These are phyloP conservation scores for Phyllostomus discolor DNA, from an alignment of 2,113 vertebrate genomes.

Conservation along the genomic window DNA sequence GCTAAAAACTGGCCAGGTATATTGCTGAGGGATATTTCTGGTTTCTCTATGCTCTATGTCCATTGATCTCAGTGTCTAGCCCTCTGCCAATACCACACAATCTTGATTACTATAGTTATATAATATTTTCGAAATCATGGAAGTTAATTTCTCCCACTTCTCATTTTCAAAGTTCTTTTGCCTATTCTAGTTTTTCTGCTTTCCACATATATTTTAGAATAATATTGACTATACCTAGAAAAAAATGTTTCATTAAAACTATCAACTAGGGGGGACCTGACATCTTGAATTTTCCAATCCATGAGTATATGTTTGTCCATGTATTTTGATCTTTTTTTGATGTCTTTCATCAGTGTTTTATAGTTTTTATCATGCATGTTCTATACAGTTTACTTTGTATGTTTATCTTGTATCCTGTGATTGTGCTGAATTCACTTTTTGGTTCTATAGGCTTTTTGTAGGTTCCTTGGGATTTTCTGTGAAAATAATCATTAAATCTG, in stretches of 20 bases:
- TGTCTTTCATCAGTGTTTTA: background rate
- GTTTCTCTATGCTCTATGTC: background rate
- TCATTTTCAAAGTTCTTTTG: background rate
- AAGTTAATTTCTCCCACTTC: background rate
- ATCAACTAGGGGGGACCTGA: background rate
- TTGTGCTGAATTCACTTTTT: background rate
- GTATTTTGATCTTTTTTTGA: background rate
- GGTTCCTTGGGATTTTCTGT: background rate
- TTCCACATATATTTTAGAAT: background rate
- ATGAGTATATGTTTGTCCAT: background rate
- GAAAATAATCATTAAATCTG: background rate
- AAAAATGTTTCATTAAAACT: background rate
- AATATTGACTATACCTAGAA: background rate
- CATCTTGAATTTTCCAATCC: background rate
- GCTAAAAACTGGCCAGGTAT: background rate
- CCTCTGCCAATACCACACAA: background rate
- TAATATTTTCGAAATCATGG: background rate
- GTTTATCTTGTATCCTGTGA: background rate
- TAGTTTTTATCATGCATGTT: background rate
- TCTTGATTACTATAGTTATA: background rate
- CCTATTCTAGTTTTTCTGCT: background rate
- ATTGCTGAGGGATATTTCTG: background rate
- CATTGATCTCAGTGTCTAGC: background rate
- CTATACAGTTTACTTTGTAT: background rate
- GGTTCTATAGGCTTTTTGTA: background rate